Conservation (phyloP, 2,113 vertebrate species). For the Muntiacus reevesi region DNA sequence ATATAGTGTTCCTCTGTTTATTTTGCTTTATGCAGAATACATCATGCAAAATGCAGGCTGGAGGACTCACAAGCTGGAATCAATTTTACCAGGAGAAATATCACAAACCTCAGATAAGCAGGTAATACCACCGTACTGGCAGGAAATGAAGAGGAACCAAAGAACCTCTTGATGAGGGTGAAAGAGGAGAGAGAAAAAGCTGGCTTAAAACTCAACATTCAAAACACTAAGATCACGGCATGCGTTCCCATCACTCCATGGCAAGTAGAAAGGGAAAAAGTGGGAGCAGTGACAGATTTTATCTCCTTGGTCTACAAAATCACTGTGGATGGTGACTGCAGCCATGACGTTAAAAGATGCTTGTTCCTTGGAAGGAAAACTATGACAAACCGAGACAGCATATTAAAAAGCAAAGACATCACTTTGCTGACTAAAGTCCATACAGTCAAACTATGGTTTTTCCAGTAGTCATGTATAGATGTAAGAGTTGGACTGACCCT, state of each 20-base stretch:
- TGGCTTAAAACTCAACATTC: not conserved
- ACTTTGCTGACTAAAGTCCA: not conserved
- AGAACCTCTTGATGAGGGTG: not conserved
- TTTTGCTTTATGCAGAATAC: not conserved
- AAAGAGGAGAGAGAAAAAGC: not conserved
- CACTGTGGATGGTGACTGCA: not conserved
- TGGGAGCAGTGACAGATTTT: not conserved
- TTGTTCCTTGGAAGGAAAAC: not conserved
- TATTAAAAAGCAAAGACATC: not conserved
- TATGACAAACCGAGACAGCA: not conserved
- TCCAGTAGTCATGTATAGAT: not conserved
- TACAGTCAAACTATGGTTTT: not conserved
- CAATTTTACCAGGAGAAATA: not conserved
- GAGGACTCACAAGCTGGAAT: not conserved
- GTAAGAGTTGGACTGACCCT: not conserved
- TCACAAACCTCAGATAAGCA: not conserved
- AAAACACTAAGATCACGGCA: not conserved
- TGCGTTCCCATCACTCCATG: not conserved
- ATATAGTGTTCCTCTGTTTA: not conserved
- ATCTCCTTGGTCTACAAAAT: not conserved
- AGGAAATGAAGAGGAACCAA: not conserved
- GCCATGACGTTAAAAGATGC: not conserved
- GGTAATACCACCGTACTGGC: not conserved
- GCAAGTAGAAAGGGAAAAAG: not conserved
- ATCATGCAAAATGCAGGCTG: not conserved